phyloP scores from a whole-genome alignment of 2,113 vertebrate species.

The Nanorana parkeri region DNA sequence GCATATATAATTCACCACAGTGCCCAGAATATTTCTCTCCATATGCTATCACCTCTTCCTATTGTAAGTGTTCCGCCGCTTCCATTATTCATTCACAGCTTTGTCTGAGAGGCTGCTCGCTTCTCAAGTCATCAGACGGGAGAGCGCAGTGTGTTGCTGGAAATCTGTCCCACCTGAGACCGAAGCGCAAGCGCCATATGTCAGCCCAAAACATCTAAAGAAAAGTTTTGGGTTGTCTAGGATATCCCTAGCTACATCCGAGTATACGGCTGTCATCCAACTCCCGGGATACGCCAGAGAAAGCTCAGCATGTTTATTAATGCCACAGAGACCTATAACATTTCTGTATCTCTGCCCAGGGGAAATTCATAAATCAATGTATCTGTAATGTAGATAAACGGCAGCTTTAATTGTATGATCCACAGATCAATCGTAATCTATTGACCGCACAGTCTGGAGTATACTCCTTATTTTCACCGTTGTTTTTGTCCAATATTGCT shows the following conservation, averaged over 20 bases:
- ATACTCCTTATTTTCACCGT: not conserved
- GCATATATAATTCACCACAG: constrained; percentile 53
- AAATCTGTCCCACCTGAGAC: constrained; percentile 23
- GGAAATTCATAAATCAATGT: not conserved
- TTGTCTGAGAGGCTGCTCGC: not conserved
- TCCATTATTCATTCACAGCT: constrained; percentile 23
- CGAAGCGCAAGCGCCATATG: not conserved
- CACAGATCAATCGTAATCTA: constrained; percentile 25
- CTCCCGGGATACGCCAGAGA: not conserved
- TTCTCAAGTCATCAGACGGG: not conserved
- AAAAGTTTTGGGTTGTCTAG: not conserved
- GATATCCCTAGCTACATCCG: not conserved
- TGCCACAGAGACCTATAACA: not conserved
- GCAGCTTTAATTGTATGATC: not conserved
- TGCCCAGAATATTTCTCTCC: constrained; percentile 6
- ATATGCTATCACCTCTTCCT: constrained; percentile 18
- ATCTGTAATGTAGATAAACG: not conserved
- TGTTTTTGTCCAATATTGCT: not conserved
- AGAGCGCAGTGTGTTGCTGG: not conserved
- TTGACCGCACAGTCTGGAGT: not conserved
- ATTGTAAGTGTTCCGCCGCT: constrained; percentile 24
- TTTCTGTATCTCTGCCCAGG: constrained; percentile 8
- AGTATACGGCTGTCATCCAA: not conserved
- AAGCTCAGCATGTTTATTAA: not conserved
- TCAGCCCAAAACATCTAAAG: not conserved